Conservation (phyloP, 2,797 vertebrate genomes). For the Danio tinwini region DNA sequence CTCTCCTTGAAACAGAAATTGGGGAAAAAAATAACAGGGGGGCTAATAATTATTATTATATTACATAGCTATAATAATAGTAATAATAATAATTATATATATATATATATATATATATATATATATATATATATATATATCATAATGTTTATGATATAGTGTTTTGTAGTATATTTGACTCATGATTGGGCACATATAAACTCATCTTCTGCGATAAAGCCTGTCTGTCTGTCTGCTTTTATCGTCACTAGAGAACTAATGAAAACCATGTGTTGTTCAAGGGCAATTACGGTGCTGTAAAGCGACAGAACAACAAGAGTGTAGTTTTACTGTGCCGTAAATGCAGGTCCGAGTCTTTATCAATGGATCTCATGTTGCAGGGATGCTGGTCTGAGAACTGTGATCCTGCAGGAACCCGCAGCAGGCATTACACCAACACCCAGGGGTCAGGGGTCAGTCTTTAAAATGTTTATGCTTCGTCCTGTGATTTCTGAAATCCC, state of each 20-base stretch:
- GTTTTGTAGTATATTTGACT: neutral
- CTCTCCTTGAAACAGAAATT: too few species aligned
- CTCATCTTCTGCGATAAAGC: conserved; percentile 60
- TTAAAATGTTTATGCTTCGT: conserved; percentile 72
- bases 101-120: too few species aligned
- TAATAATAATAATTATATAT: too few species aligned
- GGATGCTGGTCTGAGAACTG: conserved; percentile 62
- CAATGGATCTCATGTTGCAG: conserved; percentile 71
- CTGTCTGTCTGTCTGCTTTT: conserved; percentile 67
- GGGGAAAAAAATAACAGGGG: too few species aligned
- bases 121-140: too few species aligned
- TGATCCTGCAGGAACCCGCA: conserved; percentile 46
- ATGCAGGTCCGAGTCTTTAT: conserved; percentile 73
- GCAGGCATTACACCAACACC: conserved; percentile 54
- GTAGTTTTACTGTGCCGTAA: conserved; percentile 75
- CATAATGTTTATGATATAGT: too few species aligned
- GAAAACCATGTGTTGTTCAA: conserved; percentile 75
- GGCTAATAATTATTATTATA: too few species aligned
- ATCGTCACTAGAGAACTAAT: conserved; percentile 70
- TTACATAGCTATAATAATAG: too few species aligned
- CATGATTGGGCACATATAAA: conserved; percentile 3
- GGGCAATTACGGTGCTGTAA: conserved; percentile 71
- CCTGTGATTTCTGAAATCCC: conserved; percentile 66
- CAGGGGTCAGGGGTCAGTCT: conserved; percentile 70
- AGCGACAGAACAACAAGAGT: conserved; percentile 75